Conservation (phyloP, 2,113 vertebrate species). For the Festucalex cinctus region DNA sequence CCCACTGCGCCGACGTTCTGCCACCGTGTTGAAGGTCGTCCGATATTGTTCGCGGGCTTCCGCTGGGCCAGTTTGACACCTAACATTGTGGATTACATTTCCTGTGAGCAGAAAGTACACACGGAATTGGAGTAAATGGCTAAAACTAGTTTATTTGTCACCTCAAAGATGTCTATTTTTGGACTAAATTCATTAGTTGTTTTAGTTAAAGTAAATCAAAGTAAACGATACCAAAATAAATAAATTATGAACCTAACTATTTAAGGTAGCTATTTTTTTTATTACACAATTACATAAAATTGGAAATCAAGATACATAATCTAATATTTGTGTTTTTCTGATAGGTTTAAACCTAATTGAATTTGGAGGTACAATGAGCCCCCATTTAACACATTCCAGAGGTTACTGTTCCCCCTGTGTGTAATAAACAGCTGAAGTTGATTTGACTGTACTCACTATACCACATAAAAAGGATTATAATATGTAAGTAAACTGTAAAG, state of each 20-base stretch:
- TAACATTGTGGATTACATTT: not conserved
- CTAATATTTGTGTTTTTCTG: not conserved
- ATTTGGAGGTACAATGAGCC: not conserved
- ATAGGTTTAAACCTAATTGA: not conserved
- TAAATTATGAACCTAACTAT: no score
- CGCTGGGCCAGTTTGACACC: conserved; percentile 16
- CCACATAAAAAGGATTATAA: not conserved
- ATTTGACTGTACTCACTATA: no score
- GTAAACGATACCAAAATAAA: not conserved
- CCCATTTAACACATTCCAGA: no score
- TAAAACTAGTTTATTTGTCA: no score
- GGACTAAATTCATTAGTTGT: not conserved
- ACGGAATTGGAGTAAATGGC: not conserved
- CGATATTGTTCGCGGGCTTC: conserved; percentile 48
- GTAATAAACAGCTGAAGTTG: no score
- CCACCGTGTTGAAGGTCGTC: conserved; percentile 24
- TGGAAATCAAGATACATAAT: not conserved
- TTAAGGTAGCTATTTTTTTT: not conserved
- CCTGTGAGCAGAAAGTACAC: conserved; percentile 9
- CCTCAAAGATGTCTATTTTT: not conserved
- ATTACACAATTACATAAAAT: not conserved
- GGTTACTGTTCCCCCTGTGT: no score
- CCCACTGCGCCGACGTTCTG: conserved; percentile 15
- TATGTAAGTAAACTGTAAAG: not conserved
- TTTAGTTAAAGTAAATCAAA: not conserved